Conservation (phyloP, 2,888 invertebrate species). For the Himalopsyche tibetana region DNA sequence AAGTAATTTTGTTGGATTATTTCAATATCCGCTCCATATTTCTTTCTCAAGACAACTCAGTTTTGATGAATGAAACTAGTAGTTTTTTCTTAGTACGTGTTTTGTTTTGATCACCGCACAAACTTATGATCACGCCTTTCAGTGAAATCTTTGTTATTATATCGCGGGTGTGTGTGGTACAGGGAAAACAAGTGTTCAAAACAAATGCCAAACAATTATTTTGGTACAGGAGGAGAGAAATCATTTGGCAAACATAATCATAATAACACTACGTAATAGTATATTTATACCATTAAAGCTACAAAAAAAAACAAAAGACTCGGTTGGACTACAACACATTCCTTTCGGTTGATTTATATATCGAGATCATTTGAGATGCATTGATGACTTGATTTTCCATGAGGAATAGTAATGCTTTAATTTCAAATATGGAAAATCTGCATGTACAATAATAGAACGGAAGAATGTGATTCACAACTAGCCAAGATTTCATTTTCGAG, state of each 20-base stretch:
- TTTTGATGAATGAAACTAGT: too few species aligned
- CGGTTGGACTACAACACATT: neutral
- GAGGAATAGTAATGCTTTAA: too few species aligned
- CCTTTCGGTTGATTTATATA: too few species aligned
- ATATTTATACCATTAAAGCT: neutral
- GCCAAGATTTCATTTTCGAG: too few species aligned
- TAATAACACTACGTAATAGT: neutral
- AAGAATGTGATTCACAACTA: too few species aligned
- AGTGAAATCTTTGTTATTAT: neutral
- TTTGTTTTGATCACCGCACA: neutral
- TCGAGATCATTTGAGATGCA: too few species aligned
- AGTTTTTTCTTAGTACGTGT: neutral
- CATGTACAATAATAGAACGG: too few species aligned
- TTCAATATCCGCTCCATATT: too few species aligned
- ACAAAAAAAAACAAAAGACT: neutral
- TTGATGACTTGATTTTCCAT: too few species aligned
- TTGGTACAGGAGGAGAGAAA: neutral
- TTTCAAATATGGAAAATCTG: too few species aligned
- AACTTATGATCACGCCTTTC: neutral
- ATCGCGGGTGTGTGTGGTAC: neutral
- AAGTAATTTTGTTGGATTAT: too few species aligned
- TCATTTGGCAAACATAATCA: neutral
- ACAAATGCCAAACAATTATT: neutral
- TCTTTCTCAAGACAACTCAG: too few species aligned
- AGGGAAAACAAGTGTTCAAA: neutral